Percentiles rank a stretch among this genome's conserved stretches.
These are phyloP conservation scores for Tanytarsus gracilentus DNA, from an alignment of 2,888 invertebrate genomes.

Conservation along the genomic window DNA sequence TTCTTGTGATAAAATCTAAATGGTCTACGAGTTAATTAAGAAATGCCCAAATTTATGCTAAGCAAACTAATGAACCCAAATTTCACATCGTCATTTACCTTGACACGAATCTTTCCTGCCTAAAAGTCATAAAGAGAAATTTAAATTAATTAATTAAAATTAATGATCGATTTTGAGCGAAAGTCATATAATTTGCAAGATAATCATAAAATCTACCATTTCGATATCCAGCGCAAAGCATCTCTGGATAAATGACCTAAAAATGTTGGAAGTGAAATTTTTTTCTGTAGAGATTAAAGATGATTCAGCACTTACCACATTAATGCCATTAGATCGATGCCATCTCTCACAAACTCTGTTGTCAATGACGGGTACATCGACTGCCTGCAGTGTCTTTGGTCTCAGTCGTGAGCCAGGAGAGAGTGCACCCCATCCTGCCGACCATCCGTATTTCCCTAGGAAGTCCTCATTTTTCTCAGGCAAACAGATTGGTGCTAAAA, in stretches of 20 bases:
- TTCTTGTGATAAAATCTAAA: not conserved
- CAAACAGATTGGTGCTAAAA: conserved; percentile 74
- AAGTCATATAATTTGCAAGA: conserved; percentile 58
- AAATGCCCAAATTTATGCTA: not conserved
- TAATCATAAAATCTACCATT: conserved; percentile 55
- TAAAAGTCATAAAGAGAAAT: not conserved
- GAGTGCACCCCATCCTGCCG: conserved; percentile 88
- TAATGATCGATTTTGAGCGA: not conserved
- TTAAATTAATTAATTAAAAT: not conserved
- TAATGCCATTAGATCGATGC: conserved; percentile 54
- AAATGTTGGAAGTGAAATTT: conserved; percentile 50
- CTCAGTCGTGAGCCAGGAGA: conserved; percentile 74
- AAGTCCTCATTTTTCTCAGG: conserved; percentile 85
- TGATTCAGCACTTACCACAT: conserved; percentile 33
- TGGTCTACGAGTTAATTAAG: not conserved
- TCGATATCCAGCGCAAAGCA: conserved; percentile 89
- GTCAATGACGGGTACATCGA: conserved; percentile 88
- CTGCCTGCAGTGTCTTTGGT: conserved; percentile 82
- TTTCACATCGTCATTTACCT: conserved; percentile 40
- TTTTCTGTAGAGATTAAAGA: conserved; percentile 47
- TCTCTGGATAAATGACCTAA: conserved; percentile 79
- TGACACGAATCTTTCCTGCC: conserved; percentile 50
- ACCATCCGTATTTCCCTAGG: conserved; percentile 84
- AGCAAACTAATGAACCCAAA: no score
- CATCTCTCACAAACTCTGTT: conserved; percentile 59